Evolutionary conservation across 2,113 vertebrate genomes (phyloP), one percentile per base, ranked within the genome.

Genomic region (Myrmecophaga tridactyla): DNA sequence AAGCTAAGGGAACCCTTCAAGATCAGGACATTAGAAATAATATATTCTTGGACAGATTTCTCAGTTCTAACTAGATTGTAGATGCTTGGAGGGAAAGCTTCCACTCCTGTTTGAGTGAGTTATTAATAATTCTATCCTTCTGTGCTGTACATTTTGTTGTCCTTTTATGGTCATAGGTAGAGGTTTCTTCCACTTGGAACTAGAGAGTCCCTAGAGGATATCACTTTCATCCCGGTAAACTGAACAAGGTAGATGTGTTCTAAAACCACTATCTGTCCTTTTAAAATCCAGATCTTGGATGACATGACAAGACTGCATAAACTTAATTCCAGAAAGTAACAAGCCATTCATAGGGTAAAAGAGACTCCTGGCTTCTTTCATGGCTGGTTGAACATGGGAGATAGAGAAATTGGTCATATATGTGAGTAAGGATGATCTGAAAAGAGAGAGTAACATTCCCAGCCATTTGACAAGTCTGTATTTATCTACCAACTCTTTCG

Each of bases 1-100:
- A 72, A 51, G 7, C 34, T 36, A 5, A 41, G 1, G 18, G 8
- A 6, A 0, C 6, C 20, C 29, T 60, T n/a, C 8, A 48, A 65
- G 15, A 56, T 12, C 20, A 67, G 4, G n/a, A 36, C 18, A 62
- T 76, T 12, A n/a, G 80, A n/a, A 56, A 46, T 27, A 46, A 21
- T 23, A 75, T 20, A 39, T 3, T 3, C n/a, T 27, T 76, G 39
- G 7, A 72, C 86, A 9, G 39, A 56, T 6, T 3, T 9, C 31
- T 63, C 18, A 72, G 29, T 73, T 90, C 65, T 58, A 90, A 63
- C 5, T 77, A 1, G 39, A 17, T 27, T 67, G 6, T 27, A 53
- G 21, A 23, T 39, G 7, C 23, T 43, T 39, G 8, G 31, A 90
- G 56, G 34, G 36, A 43, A 83, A 17, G 56, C 4, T n/a, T 34